Conservation (phyloP, 2,888 invertebrate species). For the Alviniconcha strummeri region DNA sequence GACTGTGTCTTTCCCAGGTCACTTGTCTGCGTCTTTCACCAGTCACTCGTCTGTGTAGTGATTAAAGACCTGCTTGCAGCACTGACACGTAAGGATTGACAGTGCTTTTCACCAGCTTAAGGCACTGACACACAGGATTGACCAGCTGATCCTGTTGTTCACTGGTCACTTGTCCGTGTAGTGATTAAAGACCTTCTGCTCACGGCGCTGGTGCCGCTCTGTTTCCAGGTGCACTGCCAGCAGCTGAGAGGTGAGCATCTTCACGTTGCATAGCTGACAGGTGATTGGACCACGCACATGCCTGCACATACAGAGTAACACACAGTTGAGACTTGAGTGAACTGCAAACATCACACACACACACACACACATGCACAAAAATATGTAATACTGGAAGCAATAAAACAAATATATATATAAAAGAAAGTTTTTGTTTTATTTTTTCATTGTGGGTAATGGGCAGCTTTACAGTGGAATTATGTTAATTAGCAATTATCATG, state of each 20-base stretch:
- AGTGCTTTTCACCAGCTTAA: too few species aligned
- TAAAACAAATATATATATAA: background rate
- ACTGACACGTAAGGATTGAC: background rate
- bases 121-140: too few species aligned
- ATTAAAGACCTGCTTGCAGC: too few species aligned
- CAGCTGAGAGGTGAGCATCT: conserved; percentile 54
- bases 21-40: too few species aligned
- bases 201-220: conserved; percentile 50
- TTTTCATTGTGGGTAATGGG: background rate
- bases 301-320: conserved; percentile 39
- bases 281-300: conserved; percentile 46
- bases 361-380: background rate
- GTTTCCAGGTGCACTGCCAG: conserved; percentile 61
- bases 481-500: background rate
- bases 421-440: background rate
- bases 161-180: background rate
- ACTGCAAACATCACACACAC: conserved; percentile 1
- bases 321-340: too few species aligned
- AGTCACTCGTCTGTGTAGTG: too few species aligned
- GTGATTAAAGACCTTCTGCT: conserved; percentile 42
- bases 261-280: conserved; percentile 59
- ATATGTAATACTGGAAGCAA: background rate
- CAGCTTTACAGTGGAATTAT: background rate
- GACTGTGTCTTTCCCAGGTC: too few species aligned
- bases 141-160: too few species aligned